Conservation (phyloP, 2,113 vertebrate species). For the Syngnathus scovelli region DNA sequence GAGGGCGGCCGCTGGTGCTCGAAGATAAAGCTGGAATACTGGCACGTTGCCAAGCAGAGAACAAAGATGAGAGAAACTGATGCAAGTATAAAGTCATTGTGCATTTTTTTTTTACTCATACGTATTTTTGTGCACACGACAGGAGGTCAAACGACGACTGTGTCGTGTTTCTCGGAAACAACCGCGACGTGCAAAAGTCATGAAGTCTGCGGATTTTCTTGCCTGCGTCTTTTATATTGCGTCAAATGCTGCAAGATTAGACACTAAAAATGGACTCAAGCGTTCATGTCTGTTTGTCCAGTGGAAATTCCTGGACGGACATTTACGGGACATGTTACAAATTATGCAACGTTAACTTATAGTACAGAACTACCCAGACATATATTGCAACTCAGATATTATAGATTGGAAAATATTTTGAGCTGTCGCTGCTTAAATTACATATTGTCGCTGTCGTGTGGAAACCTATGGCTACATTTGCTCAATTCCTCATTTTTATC, state of each 20-base stretch:
- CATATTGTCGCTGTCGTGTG: neutral
- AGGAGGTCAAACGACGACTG: neutral
- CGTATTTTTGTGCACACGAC: slow-evolving; percentile 34
- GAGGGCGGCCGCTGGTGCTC: slow-evolving; percentile 45
- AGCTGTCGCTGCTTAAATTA: slow-evolving; percentile 10
- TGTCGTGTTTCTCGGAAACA: neutral
- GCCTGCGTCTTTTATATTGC: slow-evolving; percentile 32
- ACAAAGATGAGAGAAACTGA: slow-evolving; percentile 13
- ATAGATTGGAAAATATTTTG: slow-evolving; percentile 12
- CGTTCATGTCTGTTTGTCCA: slow-evolving; percentile 13
- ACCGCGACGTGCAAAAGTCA: slow-evolving; percentile 8
- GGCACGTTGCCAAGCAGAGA: slow-evolving; percentile 14
- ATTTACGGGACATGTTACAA: neutral
- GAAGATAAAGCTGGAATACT: slow-evolving; percentile 43
- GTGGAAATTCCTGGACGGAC: slow-evolving; percentile 4
- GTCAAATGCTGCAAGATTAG: slow-evolving; percentile 22
- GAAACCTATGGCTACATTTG: neutral
- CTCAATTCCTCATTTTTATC: neutral
- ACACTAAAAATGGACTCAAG: slow-evolving; percentile 8
- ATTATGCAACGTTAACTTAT: slow-evolving; percentile 1
- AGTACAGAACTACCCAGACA: neutral
- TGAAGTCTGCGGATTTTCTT: slow-evolving; percentile 15
- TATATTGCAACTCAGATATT: slow-evolving; percentile 5
- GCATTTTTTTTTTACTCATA: slow-evolving; percentile 32
- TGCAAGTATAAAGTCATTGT: slow-evolving; percentile 39